These are phyloP conservation scores for Taeniopygia guttata DNA, from an alignment of 2,797 vertebrate species.

Conservation along the genomic window DNA sequence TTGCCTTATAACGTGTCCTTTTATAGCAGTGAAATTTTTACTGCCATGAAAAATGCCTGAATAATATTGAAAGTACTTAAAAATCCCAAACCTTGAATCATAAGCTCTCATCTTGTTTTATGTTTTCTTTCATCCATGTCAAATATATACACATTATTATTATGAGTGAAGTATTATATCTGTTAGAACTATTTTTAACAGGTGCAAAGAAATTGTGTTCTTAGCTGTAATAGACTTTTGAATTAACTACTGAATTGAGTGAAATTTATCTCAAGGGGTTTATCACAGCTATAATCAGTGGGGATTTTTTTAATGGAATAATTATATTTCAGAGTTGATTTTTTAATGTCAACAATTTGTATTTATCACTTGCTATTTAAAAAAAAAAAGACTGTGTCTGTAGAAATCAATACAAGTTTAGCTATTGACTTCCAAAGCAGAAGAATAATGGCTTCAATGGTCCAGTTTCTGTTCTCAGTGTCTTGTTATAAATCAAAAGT, in stretches of 20 bases:
- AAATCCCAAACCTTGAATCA: background rate
- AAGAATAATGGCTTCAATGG: background rate
- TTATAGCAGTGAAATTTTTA: background rate
- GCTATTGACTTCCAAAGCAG: background rate
- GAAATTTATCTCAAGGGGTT: background rate
- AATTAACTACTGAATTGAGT: background rate
- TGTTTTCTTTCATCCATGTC: background rate
- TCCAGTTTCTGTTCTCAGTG: background rate
- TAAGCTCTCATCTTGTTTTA: background rate
- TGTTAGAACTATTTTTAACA: background rate
- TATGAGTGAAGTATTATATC: background rate
- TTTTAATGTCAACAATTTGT: background rate
- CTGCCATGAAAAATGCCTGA: background rate
- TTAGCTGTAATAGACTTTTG: background rate
- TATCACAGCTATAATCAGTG: background rate
- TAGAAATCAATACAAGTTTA: background rate
- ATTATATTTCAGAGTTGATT: background rate
- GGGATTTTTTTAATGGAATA: background rate
- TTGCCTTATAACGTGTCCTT: background rate
- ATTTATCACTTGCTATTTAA: background rate
- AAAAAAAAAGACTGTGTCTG: accelerated
- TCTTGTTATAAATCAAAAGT: background rate
- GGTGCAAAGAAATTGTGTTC: background rate
- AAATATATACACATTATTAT: background rate
- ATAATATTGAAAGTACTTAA: background rate